Base-by-base conservation (phyloP, 92 coral and sea anemone species). In the Heliopora coerulea region DNA sequence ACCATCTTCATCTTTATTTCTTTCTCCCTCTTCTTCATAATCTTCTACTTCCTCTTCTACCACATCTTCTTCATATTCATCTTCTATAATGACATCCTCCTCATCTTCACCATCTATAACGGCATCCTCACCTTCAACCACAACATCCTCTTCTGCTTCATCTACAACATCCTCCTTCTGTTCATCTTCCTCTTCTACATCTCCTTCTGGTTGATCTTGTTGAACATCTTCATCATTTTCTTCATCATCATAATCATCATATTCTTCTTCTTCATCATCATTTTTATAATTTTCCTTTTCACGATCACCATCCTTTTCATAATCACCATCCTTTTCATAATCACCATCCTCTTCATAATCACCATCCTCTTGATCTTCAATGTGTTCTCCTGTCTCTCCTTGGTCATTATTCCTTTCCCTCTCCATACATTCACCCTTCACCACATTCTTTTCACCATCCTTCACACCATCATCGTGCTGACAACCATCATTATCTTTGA, bases 211-310 rank as follows among this genome's bases (percentile, higher is more conserved):
- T 9, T 31, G 20, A 62, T 37, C 48, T 20, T 13, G 11, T 1
- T 62, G 63, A 18, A 26, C n/a, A 21, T 63, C 74, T 1, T 65
- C 82, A 14, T 21, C 49, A 35, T 41, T 62, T 15, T 52, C 60
- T 20, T 57, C 79, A 21, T 57, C 58, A 10, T 1, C 49, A 4
- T 44, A 31, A 33, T 82, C 70, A 12, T 58, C 63, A 0, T 67
- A 65, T 24, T 83, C 72, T 5, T 57, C 84, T 69, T 81, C 88
- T 12, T 86, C 65, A 21, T 75, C 88, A 24, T 70, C 96, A 0
- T 83, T 35, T 19, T 65, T 27, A 13, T 76, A 57, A 29, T 68
- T 44, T 33, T 67, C 56, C 39, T 69, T 86, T 1, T 68, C 76
- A 19, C 59, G 85, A 24, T 68, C 68, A 2, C 54, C 84, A 23